phyloP scores from a whole-genome alignment of 2,888 invertebrate species.

The Drosophila histrio region DNA sequence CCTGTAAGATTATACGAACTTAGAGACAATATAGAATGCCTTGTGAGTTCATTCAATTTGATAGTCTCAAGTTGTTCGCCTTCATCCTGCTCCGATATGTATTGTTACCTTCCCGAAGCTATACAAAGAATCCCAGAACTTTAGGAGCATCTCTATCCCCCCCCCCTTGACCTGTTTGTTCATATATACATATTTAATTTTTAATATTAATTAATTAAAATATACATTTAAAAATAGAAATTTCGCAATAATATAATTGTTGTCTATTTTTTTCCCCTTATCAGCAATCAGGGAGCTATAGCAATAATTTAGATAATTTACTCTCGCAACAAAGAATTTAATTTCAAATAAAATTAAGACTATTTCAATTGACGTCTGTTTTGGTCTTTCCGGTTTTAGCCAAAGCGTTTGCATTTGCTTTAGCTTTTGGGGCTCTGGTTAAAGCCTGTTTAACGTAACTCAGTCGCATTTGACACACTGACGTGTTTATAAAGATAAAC shows the following conservation, averaged over 20 bases:
- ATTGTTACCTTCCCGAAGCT: no score
- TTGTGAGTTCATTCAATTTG: no score
- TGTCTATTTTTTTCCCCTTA: neutral
- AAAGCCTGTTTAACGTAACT: constrained; percentile 58
- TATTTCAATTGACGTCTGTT: constrained; percentile 1
- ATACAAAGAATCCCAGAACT: no score
- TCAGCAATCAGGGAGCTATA: neutral
- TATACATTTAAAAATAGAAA: neutral
- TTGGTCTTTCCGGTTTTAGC: constrained; percentile 12
- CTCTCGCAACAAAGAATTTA: neutral
- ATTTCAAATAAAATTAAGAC: neutral
- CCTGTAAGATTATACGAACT: no score
- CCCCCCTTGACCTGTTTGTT: no score
- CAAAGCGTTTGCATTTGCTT: neutral
- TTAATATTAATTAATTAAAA: neutral
- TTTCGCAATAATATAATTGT: neutral
- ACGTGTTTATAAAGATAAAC: constrained; percentile 65
- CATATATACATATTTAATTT: neutral
- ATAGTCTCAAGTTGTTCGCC: no score
- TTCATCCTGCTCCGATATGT: no score
- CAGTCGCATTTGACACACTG: constrained; percentile 73
- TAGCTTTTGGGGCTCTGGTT: neutral
- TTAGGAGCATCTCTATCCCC: no score
- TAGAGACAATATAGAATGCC: no score
- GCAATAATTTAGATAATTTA: neutral